Evolutionary conservation across 2,113 vertebrate species (phyloP), one percentile per base, ranked within the genome.

Genomic region (Eubucco bourcierii): DNA sequence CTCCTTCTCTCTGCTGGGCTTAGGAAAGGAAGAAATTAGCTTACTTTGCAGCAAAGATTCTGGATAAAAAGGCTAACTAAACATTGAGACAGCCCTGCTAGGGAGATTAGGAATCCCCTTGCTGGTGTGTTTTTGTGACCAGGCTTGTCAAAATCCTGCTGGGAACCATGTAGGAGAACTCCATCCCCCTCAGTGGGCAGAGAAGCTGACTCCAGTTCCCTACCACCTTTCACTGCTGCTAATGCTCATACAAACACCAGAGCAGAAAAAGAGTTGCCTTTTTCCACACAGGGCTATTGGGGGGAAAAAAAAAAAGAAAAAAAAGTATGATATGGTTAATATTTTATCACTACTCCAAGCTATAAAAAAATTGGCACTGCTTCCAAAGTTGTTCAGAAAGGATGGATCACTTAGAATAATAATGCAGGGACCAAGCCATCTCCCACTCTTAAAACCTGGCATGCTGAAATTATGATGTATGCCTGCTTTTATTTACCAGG

Each of bases 261-360:
- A 74, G 47, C 18, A 37, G 12, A 63, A 89, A 84, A 90, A 78
- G 29, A 56, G 21, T 18, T 18, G 37, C 19, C 72, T 90, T 81
- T 63, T 87, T 70, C 59, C 44, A 39, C 27, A 15, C 39, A 56
- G 28, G 29, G n/a, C 13, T 84, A 31, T 55, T 39, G 37, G 37
- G 67, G 41, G 7, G 44, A 13, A n/a, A n/a, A 52, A 24, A 52
- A 23, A 50, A 12, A 20, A 6, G 21, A 31, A 12, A 39, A 80
- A 90, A 83, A 72, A 61, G 78, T 76, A 52, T 89, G 78, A 72
- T 87, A 71, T 8, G 27, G 68, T 95, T 90, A 89, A 96, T 96
- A 90, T 91, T 95, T 96, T 87, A 92, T 76, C 75, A 87, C 56
- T 87, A 64, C 89, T 93, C 60, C 67, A 56, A 90, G 84, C 72